phyloP scores from a whole-genome alignment of 1,140 invertebrate species.

The Drosophila neocordata region DNA sequence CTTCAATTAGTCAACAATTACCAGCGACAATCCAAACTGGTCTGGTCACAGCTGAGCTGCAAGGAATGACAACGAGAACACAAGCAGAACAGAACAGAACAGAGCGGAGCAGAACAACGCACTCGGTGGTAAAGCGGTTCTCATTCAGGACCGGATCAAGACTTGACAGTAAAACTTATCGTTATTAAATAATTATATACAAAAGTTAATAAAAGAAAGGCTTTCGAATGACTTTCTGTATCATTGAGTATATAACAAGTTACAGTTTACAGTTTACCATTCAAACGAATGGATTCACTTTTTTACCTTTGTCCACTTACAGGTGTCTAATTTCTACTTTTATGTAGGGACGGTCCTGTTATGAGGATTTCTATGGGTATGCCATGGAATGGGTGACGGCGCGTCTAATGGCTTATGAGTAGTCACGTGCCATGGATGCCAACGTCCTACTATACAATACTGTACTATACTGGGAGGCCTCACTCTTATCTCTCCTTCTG shows the following conservation, averaged over 20 bases:
- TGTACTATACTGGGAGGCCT: conserved; percentile 2
- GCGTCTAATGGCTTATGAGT: conserved; percentile 75
- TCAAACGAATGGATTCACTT: too few relatives aligned
- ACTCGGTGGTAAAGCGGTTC: not conserved
- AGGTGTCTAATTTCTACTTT: too few relatives aligned
- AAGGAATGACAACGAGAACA: conserved; percentile 25
- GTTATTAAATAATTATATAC: too few relatives aligned
- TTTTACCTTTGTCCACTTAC: too few relatives aligned
- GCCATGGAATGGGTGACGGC: conserved; percentile 23
- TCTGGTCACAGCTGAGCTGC: conserved; percentile 27
- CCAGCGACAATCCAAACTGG: conserved; percentile 66
- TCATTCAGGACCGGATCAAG: not conserved
- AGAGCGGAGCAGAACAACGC: not conserved
- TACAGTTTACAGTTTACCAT: too few relatives aligned
- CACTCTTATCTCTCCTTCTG: conserved; percentile 19
- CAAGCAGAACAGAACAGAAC: not conserved
- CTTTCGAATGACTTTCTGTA: too few relatives aligned
- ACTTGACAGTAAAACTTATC: not conserved
- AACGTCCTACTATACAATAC: conserved; percentile 21
- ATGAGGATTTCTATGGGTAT: not conserved
- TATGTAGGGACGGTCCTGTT: not conserved
- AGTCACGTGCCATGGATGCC: conserved; percentile 62
- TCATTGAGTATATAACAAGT: too few relatives aligned
- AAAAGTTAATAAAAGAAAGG: too few relatives aligned
- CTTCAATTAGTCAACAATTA: conserved; percentile 79